Percentiles rank a stretch among this genome's conserved stretches.
Conservation (phyloP, 2,888 invertebrate genomes). For the Palloptera scutellata region DNA sequence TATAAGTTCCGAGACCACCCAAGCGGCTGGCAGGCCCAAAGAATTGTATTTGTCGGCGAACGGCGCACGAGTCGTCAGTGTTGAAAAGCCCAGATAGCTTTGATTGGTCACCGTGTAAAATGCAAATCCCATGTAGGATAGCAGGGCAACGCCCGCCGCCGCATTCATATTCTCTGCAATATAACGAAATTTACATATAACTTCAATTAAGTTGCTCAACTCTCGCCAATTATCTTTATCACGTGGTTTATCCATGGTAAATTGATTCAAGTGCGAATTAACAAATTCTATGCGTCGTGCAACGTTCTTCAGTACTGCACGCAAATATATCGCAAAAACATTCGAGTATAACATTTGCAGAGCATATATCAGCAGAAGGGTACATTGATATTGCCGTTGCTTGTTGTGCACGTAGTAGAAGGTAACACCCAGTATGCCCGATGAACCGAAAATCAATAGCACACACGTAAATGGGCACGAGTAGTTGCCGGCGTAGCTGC, state of each 20-base stretch:
- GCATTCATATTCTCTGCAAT: slow-evolving; percentile 52
- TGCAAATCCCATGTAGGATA: slow-evolving; percentile 54
- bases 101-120: slow-evolving; percentile 58
- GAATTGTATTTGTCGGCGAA: slow-evolving; percentile 42
- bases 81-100: slow-evolving; percentile 53
- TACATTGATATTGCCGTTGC: slow-evolving; percentile 42
- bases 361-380: slow-evolving; percentile 45
- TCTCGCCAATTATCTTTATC: slow-evolving; percentile 48
- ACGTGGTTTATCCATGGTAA: slow-evolving; percentile 37
- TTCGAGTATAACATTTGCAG: slow-evolving; percentile 49
- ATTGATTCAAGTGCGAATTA: slow-evolving; percentile 44
- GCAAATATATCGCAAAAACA: slow-evolving; percentile 48
- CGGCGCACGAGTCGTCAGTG: slow-evolving; percentile 43
- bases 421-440: slow-evolving; percentile 44
- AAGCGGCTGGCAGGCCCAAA: slow-evolving; percentile 49
- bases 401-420: slow-evolving; percentile 46
- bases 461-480: slow-evolving; percentile 40
- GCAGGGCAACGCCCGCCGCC: slow-evolving; percentile 48
- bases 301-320: slow-evolving; percentile 45
- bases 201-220: slow-evolving; percentile 52
- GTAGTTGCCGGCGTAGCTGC: slow-evolving; percentile 43
- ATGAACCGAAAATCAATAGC: slow-evolving; percentile 32
- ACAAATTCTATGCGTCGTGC: slow-evolving; percentile 48
- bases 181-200: slow-evolving; percentile 54
- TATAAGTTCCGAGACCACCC: slow-evolving; percentile 51